These are phyloP conservation scores for Calcarius lapponicus DNA, from an alignment of 2,797 vertebrate genomes.

Conservation along the genomic window DNA sequence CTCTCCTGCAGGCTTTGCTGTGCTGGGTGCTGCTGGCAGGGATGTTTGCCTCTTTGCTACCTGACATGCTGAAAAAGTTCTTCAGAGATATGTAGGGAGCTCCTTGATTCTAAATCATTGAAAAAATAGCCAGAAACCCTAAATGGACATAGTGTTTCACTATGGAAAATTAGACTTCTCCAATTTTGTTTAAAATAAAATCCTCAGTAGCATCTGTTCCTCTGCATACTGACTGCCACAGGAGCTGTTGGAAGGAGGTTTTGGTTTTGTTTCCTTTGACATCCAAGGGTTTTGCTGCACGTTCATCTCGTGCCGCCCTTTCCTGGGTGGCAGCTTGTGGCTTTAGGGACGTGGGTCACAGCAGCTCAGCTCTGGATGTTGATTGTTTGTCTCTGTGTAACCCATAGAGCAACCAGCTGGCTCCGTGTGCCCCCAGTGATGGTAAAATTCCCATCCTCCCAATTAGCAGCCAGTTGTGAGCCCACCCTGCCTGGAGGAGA, in stretches of 20 bases:
- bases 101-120: neutral
- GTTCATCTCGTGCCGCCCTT: neutral
- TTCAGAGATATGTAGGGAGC: neutral
- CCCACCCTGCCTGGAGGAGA: neutral
- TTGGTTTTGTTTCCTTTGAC: neutral
- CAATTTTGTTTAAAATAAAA: neutral
- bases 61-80: neutral
- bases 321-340: neutral
- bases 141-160: neutral
- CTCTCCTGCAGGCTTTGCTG: neutral
- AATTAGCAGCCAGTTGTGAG: accelerated
- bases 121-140: neutral
- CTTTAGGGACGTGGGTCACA: neutral
- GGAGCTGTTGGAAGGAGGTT: neutral
- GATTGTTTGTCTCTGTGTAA: neutral
- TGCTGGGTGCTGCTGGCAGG: neutral
- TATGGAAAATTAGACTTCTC: neutral
- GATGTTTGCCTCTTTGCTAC: neutral
- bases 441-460: neutral
- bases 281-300: neutral
- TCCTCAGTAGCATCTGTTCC: neutral
- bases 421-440: accelerated
- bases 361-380: neutral
- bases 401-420: accelerated
- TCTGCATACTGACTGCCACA: neutral